Conservation (phyloP, 2,797 vertebrate genomes). For the Aerospiza tachiro region DNA sequence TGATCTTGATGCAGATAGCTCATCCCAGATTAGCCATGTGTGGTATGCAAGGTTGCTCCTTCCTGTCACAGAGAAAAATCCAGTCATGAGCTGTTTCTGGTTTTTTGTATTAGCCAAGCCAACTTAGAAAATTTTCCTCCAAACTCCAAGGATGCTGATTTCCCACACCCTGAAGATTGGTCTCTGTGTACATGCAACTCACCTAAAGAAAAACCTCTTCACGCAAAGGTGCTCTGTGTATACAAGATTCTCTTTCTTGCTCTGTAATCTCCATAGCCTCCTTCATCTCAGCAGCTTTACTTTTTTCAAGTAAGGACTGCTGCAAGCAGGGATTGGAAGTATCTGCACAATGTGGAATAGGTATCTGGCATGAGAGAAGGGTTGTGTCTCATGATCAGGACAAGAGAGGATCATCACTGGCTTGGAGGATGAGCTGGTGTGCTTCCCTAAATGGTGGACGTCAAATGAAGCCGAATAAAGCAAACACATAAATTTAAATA, state of each 20-base stretch:
- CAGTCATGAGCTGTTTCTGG: not conserved
- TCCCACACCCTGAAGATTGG: not conserved
- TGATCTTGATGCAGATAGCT: not conserved
- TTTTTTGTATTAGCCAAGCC: not conserved
- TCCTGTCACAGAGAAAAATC: not conserved
- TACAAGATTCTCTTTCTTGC: not conserved
- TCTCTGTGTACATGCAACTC: not conserved
- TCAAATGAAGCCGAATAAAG: not conserved
- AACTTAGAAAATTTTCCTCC: not conserved
- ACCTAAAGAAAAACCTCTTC: not conserved
- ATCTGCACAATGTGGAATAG: not conserved
- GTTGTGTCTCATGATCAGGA: not conserved
- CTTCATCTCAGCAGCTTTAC: not conserved
- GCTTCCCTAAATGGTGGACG: not conserved
- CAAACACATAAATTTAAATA: not conserved
- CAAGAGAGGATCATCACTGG: not conserved
- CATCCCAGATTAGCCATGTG: not conserved
- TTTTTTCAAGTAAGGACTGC: not conserved
- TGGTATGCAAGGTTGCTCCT: not conserved
- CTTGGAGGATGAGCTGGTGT: not conserved
- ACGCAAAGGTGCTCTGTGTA: not conserved
- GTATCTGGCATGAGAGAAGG: not conserved
- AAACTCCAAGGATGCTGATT: not conserved
- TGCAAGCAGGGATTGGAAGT: not conserved
- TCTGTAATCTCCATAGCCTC: not conserved